Conservation (phyloP, 2,888 invertebrate genomes). For the Eupithecia abbreviata region DNA sequence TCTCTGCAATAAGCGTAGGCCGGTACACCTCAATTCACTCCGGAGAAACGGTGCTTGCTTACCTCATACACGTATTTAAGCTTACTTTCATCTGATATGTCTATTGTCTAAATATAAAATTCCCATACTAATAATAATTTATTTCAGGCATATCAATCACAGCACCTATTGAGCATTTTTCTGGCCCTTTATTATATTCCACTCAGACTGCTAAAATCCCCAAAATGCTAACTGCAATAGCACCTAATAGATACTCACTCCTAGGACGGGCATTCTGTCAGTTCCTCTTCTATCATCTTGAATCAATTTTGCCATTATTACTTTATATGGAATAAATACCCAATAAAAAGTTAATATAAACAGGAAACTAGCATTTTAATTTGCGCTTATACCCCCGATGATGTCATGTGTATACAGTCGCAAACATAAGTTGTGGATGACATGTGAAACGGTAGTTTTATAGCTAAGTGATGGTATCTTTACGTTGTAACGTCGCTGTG, state of each 20-base stretch:
- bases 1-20: slow-evolving; percentile 35
- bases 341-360: slow-evolving; percentile 64
- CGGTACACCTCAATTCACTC: slow-evolving; percentile 20
- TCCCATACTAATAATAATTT: no score
- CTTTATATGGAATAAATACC: slow-evolving; percentile 61
- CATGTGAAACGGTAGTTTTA: slow-evolving; percentile 39
- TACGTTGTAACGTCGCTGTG: background rate
- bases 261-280: background rate
- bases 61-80: slow-evolving; percentile 28
- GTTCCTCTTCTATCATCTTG: slow-evolving; percentile 20
- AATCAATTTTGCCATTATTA: slow-evolving; percentile 53
- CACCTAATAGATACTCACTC: background rate
- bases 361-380: slow-evolving; percentile 74
- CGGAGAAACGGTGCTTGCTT: slow-evolving; percentile 31
- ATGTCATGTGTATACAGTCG: slow-evolving; percentile 65
- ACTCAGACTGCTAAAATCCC: background rate
- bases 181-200: background rate
- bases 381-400: slow-evolving; percentile 68
- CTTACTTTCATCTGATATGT: slow-evolving; percentile 19
- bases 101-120: slow-evolving; percentile 10
- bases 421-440: slow-evolving; percentile 42
- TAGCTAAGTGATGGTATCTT: slow-evolving; percentile 27
- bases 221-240: background rate
- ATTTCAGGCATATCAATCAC: background rate
- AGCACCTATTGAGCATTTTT: background rate